Evolutionary conservation across 2,888 invertebrate species (phyloP), one percentile per base, ranked within the genome.

Genomic region (Synergus umbraculus): DNA sequence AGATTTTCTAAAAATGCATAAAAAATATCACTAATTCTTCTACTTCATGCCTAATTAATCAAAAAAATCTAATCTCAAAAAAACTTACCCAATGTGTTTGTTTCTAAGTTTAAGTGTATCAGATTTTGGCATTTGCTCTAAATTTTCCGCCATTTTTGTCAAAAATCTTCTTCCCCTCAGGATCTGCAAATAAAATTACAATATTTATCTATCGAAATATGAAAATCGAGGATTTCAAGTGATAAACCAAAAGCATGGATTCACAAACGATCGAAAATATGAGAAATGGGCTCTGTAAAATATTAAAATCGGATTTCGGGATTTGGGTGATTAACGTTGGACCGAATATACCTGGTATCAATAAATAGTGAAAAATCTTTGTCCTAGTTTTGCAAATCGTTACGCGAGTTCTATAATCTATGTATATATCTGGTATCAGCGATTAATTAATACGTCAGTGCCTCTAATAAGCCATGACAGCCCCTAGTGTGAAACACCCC

Each of bases 51-150:
- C 7, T 12, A 63, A 10, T 66, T 66, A 22, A 37, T 15, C 18
- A n/a, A 1, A 43, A 9, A 8, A 66, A 60, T n/a, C 15, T 41
- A 66, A 15, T 43, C 58, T 66, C n/a, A 29, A 12, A 77, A 76
- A 41, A 69, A 92, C 95, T 95, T 92, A 97, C 97, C 97, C 97
- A 87, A 97, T 95, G 88, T 96, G 95, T 89, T 96, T 95, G 90
- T 97, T 95, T 54, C 97, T 94, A 76, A 97, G 94, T 84, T 95
- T 95, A 81, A 97, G 95, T 0, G 97, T 97, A 89, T 97, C 96
- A 82, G 94, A 93, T 92, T 97, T 97, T 43, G 96, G 93, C 94
- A 97, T 94, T 80, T 95, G 95, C 92, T 97, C 96, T 90, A 93
- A 93, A 85, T 90, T 92, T 86, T 90, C 92, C 83, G 86, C 93